Evolutionary conservation across 2,113 vertebrate genomes (phyloP).

Genomic region (Empidonax traillii): DNA sequence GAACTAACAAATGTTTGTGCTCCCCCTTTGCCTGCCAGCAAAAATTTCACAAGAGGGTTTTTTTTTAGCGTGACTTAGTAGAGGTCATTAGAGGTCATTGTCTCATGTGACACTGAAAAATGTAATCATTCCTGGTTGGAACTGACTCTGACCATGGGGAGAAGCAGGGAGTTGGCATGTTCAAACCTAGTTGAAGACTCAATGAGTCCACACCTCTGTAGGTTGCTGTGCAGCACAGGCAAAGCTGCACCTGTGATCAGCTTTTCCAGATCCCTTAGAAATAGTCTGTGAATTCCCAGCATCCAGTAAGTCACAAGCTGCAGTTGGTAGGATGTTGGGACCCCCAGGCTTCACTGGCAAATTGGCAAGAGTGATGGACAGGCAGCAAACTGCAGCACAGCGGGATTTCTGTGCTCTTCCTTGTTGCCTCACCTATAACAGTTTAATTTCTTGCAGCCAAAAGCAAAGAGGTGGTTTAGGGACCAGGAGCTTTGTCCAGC

Average conservation of each 20-base stretch:
- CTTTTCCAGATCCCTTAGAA: not conserved
- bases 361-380: not conserved
- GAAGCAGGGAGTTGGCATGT: not conserved
- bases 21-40: not conserved
- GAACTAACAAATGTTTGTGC: not conserved
- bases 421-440: not conserved
- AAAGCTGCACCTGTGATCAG: not conserved
- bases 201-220: not conserved
- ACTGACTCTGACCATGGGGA: not conserved
- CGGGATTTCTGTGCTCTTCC: not conserved
- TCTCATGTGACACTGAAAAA: constrained; percentile 29
- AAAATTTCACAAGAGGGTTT: not conserved
- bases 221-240: not conserved
- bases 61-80: not conserved
- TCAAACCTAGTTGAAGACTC: not conserved
- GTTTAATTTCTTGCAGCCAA: not conserved
- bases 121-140: not conserved
- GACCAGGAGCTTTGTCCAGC: not conserved
- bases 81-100: not conserved
- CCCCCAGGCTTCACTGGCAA: not conserved
- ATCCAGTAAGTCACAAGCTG: not conserved
- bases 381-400: not conserved
- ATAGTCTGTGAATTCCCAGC: not conserved
- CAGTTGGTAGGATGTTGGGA: not conserved
- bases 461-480: not conserved